Evolutionary conservation across 2,797 vertebrate genomes (phyloP), one percentile per base, ranked within the genome.

Genomic region (Liasis olivaceus): DNA sequence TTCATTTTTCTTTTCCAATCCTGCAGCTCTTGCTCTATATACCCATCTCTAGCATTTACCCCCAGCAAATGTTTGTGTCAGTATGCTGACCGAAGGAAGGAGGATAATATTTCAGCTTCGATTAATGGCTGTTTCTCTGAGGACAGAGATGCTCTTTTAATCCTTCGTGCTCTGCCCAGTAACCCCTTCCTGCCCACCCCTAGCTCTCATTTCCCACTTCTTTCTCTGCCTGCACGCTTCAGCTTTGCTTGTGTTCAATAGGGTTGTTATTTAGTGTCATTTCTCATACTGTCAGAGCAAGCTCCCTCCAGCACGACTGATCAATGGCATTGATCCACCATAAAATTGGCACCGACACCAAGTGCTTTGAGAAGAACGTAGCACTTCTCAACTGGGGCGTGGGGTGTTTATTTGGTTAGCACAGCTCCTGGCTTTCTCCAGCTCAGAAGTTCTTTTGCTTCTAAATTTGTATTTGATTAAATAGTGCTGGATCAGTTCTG

Each of bases 321-420:
- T 93, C 93, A 94, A 93, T 92, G 87, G 31, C 91, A 95, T 95
- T 91, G 95, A 95, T 94, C 88, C 15, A 47, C 89, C 36, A 54
- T 86, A 60, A 85, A 90, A 72, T 69, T 77, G 92, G 93, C 91
- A 66, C 84, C 51, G 1, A 11, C 13, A 28, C 69, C 90, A 47
- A 77, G 88, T 26, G 5, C 63, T 47, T 58, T 2, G 54, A 85
- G 63, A 72, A 85, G 60, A 5, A 51, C 1, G 36, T 81, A 77
- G 69, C 28, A 22, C 66, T 91, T 81, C 66, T 60, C 56, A 15
- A 6, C 66, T 59, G 47, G 84, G 62, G 54, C 2, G 0, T 28
- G 81, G n/a, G 28, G 59, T 6, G 13, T 66, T 63, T 59, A 20
- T 28, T 89, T 72, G 63, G 28, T 56, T 93, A 77, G 85, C 14